Base-by-base conservation (phyloP, 2,113 vertebrate species). In the Archocentrus centrarchus region DNA sequence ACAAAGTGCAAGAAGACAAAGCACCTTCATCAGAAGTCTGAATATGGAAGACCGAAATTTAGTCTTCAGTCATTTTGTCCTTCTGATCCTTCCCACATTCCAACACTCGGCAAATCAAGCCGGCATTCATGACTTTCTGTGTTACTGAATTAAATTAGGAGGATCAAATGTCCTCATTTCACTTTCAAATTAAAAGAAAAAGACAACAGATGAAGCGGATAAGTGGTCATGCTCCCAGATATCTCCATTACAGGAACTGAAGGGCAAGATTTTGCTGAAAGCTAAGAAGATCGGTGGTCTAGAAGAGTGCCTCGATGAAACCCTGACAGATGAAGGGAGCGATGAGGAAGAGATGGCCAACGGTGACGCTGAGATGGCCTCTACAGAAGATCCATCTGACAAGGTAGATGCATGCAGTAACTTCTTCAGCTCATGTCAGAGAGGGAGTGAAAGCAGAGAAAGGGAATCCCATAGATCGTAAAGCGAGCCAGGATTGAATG, bases 181-280 rank as follows among this genome's bases (percentile, higher is more conserved):
- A 53, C 3, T 73, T 53, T 11, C 5, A 50, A 53, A 53, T 73
- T 13, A 13, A 53, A 53, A 32, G 66, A 53, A 53, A 50, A 53
- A n/a, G 66, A 32, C 10, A 32, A 11, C 6, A 27, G 22, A 24
- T 59, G 22, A 24, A 14, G 24, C 30, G 44, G 24, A 30, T 32
- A 4, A 50, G 44, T 53, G 44, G 66, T 22, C 0, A 27, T 50
- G 6, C 17, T 6, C 15, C 3, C 32, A 47, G 68, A 22, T 14
- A 11, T 64, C 11, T 75, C 22, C 24, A 20, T 87, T 68, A 53
- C 89, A 99, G 98, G 96, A 97, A 15, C 96, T 99, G 84, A 96
- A 93, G 73, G 94, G 96, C 32, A 99, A 97, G 89, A 96, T 99
- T 77, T 86, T 99, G 81, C 86, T 99, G 75, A 99, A 99, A 89